Evolutionary conservation across 2,113 vertebrate genomes (phyloP), one percentile per base, ranked within the genome.

Genomic region (Dissostichus mawsoni): DNA sequence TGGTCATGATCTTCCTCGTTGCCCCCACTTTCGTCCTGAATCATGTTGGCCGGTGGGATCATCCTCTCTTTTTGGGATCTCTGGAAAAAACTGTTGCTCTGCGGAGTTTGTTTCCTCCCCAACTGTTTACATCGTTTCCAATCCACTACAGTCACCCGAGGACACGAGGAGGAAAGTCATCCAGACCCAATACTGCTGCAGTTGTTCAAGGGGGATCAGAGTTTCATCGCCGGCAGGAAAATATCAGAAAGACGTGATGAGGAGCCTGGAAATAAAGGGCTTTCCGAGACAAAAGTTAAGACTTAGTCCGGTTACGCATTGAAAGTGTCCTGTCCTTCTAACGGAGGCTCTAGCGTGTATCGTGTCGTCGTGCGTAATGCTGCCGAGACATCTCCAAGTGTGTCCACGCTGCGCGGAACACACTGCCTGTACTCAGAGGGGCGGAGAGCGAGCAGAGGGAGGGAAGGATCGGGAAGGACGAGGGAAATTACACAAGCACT

Each of bases 1-100:
- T 83, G 85, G 25, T 93, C 94, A 75, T 58, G 85, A 58, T 93
- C 92, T 66, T 91, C 93, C 78, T 95, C 92, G 76, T 94, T 94
- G 81, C 85, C 92, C 69, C 90, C 85, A 82, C 92, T 91, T 71
- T 94, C 92, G 67, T 94, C 93, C 90, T 91, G 92, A 45, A 89
- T 84, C 89, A 85, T 88, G 84, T 85, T 93, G 12, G 77, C 87
- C 41, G 94, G 95, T 5, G 95, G 95, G 83, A 96, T 95, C 95
- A 95, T 96, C 57, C 84, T 92, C 75, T 83, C 52, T 81, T 74
- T 82, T 62, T 69, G 53, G 10, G 66, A 63, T 74, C 80, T 76
- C 64, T 47, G 41, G 65, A 71, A 82, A 68, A 44, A 83, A 71
- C 59, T 44, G 73, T 67, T 72, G 73, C 75, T 69, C 62, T 77